Evolutionary conservation across 2,888 invertebrate genomes (phyloP), one percentile per base, ranked within the genome.

Genomic region (Athetis lepigone): DNA sequence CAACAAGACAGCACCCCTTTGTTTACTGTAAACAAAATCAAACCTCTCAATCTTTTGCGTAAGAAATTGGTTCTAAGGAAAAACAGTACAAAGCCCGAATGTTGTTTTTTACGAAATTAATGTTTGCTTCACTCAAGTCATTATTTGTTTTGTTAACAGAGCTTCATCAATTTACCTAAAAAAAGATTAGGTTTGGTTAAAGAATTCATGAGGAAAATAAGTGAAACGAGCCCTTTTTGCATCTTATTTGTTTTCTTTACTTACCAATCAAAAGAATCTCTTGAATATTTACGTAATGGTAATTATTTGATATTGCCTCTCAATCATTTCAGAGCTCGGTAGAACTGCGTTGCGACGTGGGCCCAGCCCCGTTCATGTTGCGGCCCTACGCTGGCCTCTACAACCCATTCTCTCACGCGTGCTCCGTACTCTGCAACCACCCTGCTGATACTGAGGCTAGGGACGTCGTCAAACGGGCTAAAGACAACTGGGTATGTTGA

Each of bases 371-470:
- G 4, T 97, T 97, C 65, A 96, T 96, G 62, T 91, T 98, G 42
- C 96, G 98, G 50, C 98, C 98, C 0, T 97, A 97, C 84, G 97
- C 98, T 2, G 97, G 97, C 0, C 94, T 98, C 0, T 98, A 96
- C 91, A 98, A 98, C 90, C 98, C 98, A 0, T 98, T 97, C 89
- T 96, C 97, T 0, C 96, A 96, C 69, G 96, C 96, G 6, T 98
- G 98, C 85, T 98, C 98, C 0, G 96, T 98, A 7, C 94, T 98
- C 8, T 98, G 98, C 91, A 98, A 98, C 88, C 98, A 98, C 89
- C 98, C 98, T 0, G 97, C 97, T 1, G 97, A 97, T 62, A 95
- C 93, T 19, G 97, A 96, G 49, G 96, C 97, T 0, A 97, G 96
- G 86, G 96, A 97, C 82, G 95, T 96, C 51, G 96, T 98, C 2